Evolutionary conservation across 2,113 vertebrate species (phyloP).

Genomic region (Sus scrofa): T2T-Sscrofa CM000815.6:123052001-123052500

Average conservation of each 20-base stretch:
- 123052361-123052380: conserved; percentile 49
- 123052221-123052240: conserved; percentile 19
- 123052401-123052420: conserved; percentile 47
- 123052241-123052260: conserved; percentile 42
- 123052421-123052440: conserved; percentile 8
- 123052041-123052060: conserved; percentile 53
- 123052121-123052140: conserved; percentile 24
- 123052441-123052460: neutral
- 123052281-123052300: neutral
- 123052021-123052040: neutral
- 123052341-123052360: conserved; percentile 62
- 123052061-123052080: conserved; percentile 52
- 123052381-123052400: neutral
- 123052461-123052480: conserved; percentile 60
- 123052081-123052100: conserved; percentile 6
- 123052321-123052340: neutral
- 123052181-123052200: conserved; percentile 31
- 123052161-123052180: neutral
- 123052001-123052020: conserved; percentile 69
- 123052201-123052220: conserved; percentile 54
- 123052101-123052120: conserved; percentile 23
- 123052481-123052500: neutral
- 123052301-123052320: neutral
- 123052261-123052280: conserved; percentile 24
- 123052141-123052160: conserved; percentile 46